phyloP scores from a whole-genome alignment of 2,797 vertebrate genomes.

The Helostoma temminkii region DNA sequence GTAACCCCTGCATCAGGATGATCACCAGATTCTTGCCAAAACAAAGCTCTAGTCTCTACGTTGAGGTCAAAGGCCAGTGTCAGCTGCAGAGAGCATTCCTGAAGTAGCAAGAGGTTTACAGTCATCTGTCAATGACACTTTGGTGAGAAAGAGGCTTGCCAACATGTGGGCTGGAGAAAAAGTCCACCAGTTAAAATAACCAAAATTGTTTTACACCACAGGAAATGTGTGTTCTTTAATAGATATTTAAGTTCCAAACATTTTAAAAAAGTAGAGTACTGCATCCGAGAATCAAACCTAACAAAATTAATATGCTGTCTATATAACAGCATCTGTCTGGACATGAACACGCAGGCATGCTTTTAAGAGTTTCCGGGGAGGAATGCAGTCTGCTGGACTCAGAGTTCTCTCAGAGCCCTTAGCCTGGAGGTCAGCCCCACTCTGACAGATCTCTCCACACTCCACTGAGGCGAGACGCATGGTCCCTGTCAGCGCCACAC shows the following conservation, averaged over 20 bases:
- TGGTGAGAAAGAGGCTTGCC: not conserved
- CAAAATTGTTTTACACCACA: constrained; percentile 14
- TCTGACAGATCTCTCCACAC: constrained; percentile 74
- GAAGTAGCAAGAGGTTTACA: constrained; percentile 12
- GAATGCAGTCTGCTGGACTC: constrained; percentile 50
- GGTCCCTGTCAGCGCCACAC: constrained; percentile 62
- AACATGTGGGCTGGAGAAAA: constrained; percentile 15
- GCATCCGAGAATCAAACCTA: not conserved
- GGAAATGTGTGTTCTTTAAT: not conserved
- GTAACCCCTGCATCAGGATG: too few relatives aligned
- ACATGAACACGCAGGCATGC: constrained; percentile 1
- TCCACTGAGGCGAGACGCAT: constrained; percentile 73
- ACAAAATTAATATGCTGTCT: not conserved
- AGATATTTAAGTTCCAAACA: not conserved
- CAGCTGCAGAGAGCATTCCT: constrained; percentile 54
- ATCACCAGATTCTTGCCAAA: too few relatives aligned
- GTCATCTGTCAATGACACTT: constrained; percentile 38
- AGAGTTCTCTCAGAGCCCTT: constrained; percentile 50
- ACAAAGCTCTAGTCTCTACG: not conserved
- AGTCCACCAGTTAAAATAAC: constrained; percentile 16
- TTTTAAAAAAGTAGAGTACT: too few relatives aligned
- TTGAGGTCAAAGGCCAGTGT: constrained; percentile 37
- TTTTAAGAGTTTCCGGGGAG: constrained; percentile 25
- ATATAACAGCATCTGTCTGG: not conserved
- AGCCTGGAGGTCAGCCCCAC: constrained; percentile 67